Conservation (phyloP, 2,888 invertebrate species). For the Tenthredo distinguenda region DNA sequence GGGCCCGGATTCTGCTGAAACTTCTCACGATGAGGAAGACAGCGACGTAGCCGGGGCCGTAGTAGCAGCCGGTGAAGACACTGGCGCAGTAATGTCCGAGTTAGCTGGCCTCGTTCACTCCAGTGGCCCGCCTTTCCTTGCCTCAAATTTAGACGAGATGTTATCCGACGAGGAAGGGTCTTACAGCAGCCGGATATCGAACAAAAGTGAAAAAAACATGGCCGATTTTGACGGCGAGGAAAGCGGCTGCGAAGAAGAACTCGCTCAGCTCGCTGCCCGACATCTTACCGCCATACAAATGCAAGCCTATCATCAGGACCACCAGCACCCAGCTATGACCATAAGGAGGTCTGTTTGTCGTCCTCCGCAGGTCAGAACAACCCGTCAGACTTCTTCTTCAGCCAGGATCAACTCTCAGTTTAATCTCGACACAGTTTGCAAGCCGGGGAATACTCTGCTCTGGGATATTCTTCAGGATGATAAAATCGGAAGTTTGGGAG, state of each 20-base stretch:
- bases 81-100: conserved; percentile 78
- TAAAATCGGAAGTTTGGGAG: conserved; percentile 91
- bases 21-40: conserved; percentile 75
- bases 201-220: conserved; percentile 96
- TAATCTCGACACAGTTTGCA: conserved; percentile 89
- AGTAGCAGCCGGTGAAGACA: conserved; percentile 69
- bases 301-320: conserved; percentile 76
- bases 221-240: conserved; percentile 96
- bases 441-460: conserved; percentile 93
- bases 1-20: conserved; percentile 72
- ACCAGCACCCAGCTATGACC: conserved; percentile 70
- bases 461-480: conserved; percentile 97
- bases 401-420: conserved; percentile 76
- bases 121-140: conserved; percentile 71
- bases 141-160: conserved; percentile 74
- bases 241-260: conserved; percentile 92
- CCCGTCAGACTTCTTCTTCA: conserved; percentile 59
- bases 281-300: conserved; percentile 75
- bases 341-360: conserved; percentile 71
- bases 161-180: conserved; percentile 83
- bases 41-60: conserved; percentile 69
- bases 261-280: conserved; percentile 87
- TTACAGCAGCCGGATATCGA: conserved; percentile 95
- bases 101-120: conserved; percentile 78
- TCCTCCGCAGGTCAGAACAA: conserved; percentile 65